A percentile compares a stretch with the other conserved stretches of the same genome.
phyloP scores from a whole-genome alignment of 1,140 invertebrate genomes.

The Solen grandis region DNA sequence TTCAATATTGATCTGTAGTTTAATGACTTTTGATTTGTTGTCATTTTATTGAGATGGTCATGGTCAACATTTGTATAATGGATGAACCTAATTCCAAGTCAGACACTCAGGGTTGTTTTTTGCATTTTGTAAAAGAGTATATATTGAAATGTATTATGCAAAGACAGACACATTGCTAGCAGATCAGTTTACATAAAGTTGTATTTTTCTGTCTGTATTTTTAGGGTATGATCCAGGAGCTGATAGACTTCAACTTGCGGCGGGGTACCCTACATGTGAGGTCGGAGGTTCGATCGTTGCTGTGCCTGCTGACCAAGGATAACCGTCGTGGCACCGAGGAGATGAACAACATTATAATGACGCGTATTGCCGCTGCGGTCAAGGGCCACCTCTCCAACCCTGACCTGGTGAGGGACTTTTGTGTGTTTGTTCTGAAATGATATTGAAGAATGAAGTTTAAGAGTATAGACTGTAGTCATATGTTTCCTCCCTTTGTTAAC shows the following conservation, averaged over 20 bases:
- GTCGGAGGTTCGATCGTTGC: slow-evolving; percentile 85
- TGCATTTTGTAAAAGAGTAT: no score
- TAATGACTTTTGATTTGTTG: no score
- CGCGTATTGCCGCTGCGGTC: slow-evolving; percentile 85
- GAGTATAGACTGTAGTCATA: neutral
- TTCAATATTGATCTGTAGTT: no score
- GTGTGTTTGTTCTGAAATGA: neutral
- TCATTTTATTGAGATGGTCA: no score
- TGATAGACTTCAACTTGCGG: slow-evolving; percentile 93
- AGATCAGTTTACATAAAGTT: no score
- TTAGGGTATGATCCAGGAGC: slow-evolving; percentile 93
- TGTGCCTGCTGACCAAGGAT: slow-evolving; percentile 95
- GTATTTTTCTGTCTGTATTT: slow-evolving; percentile 20
- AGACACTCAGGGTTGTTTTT: no score
- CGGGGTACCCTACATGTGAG: slow-evolving; percentile 85
- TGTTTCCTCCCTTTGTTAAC: neutral
- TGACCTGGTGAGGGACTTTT: slow-evolving; percentile 82
- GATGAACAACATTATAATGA: slow-evolving; percentile 90
- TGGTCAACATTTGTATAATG: no score
- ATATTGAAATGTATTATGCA: no score
- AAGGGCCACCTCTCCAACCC: slow-evolving; percentile 82
- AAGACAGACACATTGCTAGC: no score
- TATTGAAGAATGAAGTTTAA: neutral
- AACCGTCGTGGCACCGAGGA: slow-evolving; percentile 93
- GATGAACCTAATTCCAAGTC: no score